Evolutionary conservation across 1,140 invertebrate genomes (phyloP).

Genomic region (Alviniconcha marisindica): DNA sequence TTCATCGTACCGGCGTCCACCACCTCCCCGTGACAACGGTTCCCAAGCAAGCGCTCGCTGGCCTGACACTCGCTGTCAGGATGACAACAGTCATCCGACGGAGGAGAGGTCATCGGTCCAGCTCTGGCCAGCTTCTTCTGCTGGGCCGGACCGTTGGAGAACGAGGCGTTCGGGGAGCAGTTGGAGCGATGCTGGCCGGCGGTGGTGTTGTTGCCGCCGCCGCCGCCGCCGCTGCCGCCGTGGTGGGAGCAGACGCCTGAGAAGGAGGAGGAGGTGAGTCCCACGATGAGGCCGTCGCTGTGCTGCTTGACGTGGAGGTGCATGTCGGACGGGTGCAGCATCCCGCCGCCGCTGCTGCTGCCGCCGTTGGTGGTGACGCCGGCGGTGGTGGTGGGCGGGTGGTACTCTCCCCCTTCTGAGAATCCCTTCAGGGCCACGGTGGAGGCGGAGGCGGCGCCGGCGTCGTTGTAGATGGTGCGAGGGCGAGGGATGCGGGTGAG

Average conservation of each 20-base stretch:
- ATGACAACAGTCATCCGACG: too few species aligned
- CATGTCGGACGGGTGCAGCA: slow-evolving; percentile 38
- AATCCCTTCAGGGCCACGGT: background rate
- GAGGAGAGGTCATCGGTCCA: too few species aligned
- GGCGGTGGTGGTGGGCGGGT: background rate
- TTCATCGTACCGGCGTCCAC: slow-evolving; percentile 6
- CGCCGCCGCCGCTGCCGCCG: background rate
- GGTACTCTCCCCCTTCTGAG: background rate
- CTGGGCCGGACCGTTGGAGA: background rate
- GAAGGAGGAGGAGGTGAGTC: background rate
- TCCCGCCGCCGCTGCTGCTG: background rate
- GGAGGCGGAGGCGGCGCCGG: background rate
- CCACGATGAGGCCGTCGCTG: slow-evolving; percentile 46
- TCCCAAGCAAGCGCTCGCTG: slow-evolving; percentile 24
- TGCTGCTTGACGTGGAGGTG: slow-evolving; percentile 42
- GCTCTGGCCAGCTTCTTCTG: too few species aligned
- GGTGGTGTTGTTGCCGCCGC: too few species aligned
- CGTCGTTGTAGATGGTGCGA: slow-evolving; percentile 45
- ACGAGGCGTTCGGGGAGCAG: background rate
- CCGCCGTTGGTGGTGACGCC: background rate
- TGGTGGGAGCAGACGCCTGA: background rate
- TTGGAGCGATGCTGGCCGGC: too few species aligned
- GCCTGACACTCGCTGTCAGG: slow-evolving; percentile 8
- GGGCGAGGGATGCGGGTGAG: slow-evolving; percentile 57
- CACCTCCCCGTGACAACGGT: background rate